Evolutionary conservation across 2,113 vertebrate species (phyloP).

Genomic region (Pithys albifrons): DNA sequence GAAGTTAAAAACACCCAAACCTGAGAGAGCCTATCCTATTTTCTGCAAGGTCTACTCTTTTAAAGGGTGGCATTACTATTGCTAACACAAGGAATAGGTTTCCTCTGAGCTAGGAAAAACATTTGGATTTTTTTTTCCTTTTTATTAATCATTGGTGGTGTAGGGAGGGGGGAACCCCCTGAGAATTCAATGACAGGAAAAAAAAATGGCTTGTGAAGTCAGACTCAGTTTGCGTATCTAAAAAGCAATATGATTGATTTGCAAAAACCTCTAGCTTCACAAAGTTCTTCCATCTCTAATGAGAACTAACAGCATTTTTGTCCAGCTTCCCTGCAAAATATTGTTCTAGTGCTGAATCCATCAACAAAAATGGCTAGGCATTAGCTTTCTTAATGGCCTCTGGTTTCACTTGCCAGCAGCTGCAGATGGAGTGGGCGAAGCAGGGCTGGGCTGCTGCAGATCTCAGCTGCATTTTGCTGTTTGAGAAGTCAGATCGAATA

Average conservation of each 20-base stretch:
- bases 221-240: slow-evolving; percentile 61
- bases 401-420: slow-evolving; percentile 60
- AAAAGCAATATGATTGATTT: slow-evolving; percentile 69
- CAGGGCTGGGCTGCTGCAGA: slow-evolving; percentile 36
- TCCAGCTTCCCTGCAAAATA: slow-evolving; percentile 68
- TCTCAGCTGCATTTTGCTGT: slow-evolving; percentile 29
- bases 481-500: neutral
- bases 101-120: slow-evolving; percentile 42
- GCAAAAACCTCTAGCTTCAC: slow-evolving; percentile 64
- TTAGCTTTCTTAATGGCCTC: slow-evolving; percentile 68
- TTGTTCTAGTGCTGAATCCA: slow-evolving; percentile 68
- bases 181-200: slow-evolving; percentile 52
- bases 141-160: slow-evolving; percentile 42
- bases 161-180: slow-evolving; percentile 10
- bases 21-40: neutral
- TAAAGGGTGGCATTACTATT: slow-evolving; percentile 7
- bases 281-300: slow-evolving; percentile 67
- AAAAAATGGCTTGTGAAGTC: slow-evolving; percentile 63
- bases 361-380: slow-evolving; percentile 70
- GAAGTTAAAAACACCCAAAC: neutral
- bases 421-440: slow-evolving; percentile 62
- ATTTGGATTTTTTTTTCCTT: neutral
- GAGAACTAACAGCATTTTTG: slow-evolving; percentile 67
- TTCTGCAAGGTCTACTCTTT: neutral
- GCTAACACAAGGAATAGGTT: slow-evolving; percentile 25